Evolutionary conservation across 1,140 invertebrate species (phyloP).

Genomic region (Eulimnadia texana): DNA sequence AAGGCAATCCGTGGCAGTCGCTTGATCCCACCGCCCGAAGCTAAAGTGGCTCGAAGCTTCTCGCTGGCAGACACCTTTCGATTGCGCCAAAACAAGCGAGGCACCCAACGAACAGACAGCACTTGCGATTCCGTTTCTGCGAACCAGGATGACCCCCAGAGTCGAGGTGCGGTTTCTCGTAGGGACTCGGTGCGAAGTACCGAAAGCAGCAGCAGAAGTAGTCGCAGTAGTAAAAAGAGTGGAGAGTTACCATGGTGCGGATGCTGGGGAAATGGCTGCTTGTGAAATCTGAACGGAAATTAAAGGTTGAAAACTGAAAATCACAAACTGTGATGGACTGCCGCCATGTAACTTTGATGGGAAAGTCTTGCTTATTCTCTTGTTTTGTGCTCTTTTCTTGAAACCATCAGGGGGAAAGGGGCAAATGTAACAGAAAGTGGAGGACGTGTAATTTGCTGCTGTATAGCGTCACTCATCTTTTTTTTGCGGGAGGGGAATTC

Average conservation of each 20-base stretch:
- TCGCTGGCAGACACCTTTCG: constrained; percentile 12
- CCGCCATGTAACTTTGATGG: too few species aligned
- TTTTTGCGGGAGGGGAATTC: background rate
- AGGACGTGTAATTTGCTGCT: background rate
- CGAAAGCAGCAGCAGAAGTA: constrained; percentile 34
- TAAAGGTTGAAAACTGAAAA: too few species aligned
- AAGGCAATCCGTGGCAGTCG: background rate
- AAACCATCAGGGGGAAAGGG: too few species aligned
- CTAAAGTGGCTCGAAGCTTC: constrained; percentile 8
- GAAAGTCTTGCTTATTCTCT: too few species aligned
- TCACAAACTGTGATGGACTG: too few species aligned
- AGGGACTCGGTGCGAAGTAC: constrained; percentile 31
- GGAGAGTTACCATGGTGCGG: constrained; percentile 67
- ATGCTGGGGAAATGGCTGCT: constrained; percentile 72
- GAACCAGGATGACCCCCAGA: constrained; percentile 3
- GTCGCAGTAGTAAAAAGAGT: constrained; percentile 33
- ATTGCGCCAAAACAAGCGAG: background rate
- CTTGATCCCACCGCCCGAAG: background rate
- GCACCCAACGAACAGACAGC: background rate
- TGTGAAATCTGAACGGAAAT: too few species aligned
- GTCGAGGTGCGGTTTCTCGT: constrained; percentile 10
- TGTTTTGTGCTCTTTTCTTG: too few species aligned
- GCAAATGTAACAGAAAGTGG: too few species aligned
- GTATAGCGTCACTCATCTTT: constrained; percentile 1
- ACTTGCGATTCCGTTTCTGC: background rate